Evolutionary conservation across 2,797 vertebrate species (phyloP).

Genomic region (Sebastiscus albofasciatus): DNA sequence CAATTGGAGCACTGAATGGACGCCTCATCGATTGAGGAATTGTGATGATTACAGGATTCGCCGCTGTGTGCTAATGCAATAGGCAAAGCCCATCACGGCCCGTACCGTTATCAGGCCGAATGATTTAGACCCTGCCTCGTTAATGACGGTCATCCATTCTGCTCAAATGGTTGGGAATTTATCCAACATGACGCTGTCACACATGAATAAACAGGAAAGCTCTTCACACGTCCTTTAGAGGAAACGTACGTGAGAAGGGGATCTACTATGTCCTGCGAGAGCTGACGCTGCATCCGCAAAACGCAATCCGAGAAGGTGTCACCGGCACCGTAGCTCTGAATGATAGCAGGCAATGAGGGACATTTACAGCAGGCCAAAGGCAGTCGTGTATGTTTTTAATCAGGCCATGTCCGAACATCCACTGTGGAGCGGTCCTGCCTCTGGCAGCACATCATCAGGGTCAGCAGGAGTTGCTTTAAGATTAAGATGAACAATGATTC

Average conservation of each 20-base stretch:
- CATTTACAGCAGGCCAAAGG: conserved; percentile 32
- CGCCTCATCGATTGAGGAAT: conserved; percentile 63
- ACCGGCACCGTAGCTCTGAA: neutral
- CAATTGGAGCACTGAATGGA: conserved; percentile 53
- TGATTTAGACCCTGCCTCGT: conserved; percentile 49
- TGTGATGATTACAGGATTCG: conserved; percentile 60
- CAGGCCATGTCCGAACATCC: conserved; percentile 14
- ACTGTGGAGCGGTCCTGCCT: neutral
- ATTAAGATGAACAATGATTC: conserved; percentile 16
- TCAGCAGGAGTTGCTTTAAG: neutral
- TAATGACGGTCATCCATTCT: conserved; percentile 55
- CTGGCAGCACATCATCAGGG: conserved; percentile 8
- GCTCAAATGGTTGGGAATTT: conserved; percentile 42
- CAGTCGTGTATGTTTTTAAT: conserved; percentile 40
- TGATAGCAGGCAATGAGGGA: conserved; percentile 11
- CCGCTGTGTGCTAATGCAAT: conserved; percentile 58
- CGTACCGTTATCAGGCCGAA: conserved; percentile 24
- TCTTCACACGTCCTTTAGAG: neutral
- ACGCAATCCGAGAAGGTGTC: neutral
- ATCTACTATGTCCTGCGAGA: neutral
- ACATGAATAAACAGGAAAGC: conserved; percentile 28
- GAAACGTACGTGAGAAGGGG: neutral
- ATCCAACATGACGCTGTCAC: conserved; percentile 39
- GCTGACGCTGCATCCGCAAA: conserved; percentile 26
- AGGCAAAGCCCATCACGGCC: conserved; percentile 38